A percentile compares a stretch with the other conserved stretches of the same genome.
Evolutionary conservation across 1,140 invertebrate genomes (phyloP).

Genomic region (Druon quercuslanigerum): DNA sequence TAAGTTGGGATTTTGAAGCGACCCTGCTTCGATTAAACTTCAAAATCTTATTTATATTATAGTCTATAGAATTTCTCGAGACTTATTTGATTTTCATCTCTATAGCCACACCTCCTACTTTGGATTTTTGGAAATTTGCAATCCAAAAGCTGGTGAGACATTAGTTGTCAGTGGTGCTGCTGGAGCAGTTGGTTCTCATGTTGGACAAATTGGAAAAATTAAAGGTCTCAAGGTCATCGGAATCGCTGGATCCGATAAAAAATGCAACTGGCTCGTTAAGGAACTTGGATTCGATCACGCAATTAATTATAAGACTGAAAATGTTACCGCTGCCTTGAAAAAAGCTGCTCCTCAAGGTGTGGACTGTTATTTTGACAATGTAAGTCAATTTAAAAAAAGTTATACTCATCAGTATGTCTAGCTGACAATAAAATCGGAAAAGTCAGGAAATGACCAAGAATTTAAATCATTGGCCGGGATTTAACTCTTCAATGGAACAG

Average conservation of each 20-base stretch:
- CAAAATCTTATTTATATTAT: not conserved
- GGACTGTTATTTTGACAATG: constrained; percentile 87
- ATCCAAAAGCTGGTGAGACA: constrained; percentile 81
- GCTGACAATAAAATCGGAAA: too few relatives aligned
- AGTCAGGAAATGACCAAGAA: too few relatives aligned
- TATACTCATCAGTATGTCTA: too few relatives aligned
- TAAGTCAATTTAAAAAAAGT: constrained; percentile 57
- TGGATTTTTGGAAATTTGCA: constrained; percentile 82
- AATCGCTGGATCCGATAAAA: constrained; percentile 82
- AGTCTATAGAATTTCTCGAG: not conserved
- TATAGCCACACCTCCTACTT: constrained; percentile 84
- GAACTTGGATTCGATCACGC: constrained; percentile 82
- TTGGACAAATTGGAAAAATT: constrained; percentile 85
- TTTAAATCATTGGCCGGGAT: too few relatives aligned
- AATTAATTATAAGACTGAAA: constrained; percentile 83
- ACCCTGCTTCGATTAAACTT: not conserved
- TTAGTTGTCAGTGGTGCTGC: constrained; percentile 81
- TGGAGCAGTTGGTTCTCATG: constrained; percentile 82
- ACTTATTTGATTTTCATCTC: not conserved
- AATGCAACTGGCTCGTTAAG: constrained; percentile 81
- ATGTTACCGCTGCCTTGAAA: constrained; percentile 76
- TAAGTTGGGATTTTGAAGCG: too few relatives aligned
- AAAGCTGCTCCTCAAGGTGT: constrained; percentile 81
- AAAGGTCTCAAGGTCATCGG: constrained; percentile 82
- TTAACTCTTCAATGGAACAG: too few relatives aligned